These are phyloP conservation scores for Euplexia lucipara DNA, from an alignment of 2,888 invertebrate species.

Conservation along the genomic window DNA sequence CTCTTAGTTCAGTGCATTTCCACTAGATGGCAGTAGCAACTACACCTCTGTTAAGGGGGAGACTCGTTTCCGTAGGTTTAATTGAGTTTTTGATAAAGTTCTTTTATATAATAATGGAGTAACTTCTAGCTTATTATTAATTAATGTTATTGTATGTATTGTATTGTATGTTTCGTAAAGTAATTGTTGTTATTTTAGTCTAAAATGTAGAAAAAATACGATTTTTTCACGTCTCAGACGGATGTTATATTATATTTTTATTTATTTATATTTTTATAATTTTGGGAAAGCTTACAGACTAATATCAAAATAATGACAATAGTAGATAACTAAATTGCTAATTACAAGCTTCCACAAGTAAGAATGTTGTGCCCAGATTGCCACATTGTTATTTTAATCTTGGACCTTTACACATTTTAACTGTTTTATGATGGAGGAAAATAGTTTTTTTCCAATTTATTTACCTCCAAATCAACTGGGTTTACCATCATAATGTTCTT, in stretches of 20 bases:
- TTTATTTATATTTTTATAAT: no score
- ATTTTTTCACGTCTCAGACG: not conserved
- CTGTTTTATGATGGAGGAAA: no score
- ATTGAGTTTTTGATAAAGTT: not conserved
- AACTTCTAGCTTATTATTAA: conserved; percentile 3
- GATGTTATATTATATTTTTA: not conserved
- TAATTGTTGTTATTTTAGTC: not conserved
- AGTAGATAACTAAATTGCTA: no score
- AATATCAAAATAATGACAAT: no score
- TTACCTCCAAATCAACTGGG: no score
- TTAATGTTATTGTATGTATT: conserved; percentile 2
- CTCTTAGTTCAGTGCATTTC: not conserved
- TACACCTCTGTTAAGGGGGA: not conserved
- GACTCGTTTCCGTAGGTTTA: not conserved
- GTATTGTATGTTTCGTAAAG: conserved; percentile 21
- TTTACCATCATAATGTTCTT: no score
- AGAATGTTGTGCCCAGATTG: no score
- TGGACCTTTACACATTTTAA: no score
- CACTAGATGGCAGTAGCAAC: conserved; percentile 32
- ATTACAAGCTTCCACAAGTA: no score
- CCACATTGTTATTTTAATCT: no score
- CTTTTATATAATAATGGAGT: not conserved
- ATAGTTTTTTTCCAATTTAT: no score
- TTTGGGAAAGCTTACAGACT: no score
- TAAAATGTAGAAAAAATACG: not conserved